These are phyloP conservation scores for Atrina japonica DNA, from an alignment of 2,888 invertebrate species.

Conservation along the genomic window DNA sequence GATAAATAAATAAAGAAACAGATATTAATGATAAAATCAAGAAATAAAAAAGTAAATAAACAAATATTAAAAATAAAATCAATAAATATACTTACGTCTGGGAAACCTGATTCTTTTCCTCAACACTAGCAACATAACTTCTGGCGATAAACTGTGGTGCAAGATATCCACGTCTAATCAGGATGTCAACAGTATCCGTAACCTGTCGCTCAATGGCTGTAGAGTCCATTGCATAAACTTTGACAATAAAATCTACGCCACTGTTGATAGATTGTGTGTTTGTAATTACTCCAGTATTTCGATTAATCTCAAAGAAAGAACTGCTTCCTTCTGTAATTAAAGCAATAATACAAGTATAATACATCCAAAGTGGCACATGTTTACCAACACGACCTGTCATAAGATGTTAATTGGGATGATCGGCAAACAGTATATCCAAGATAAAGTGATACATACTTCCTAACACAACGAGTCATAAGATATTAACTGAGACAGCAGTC, in stretches of 20 bases:
- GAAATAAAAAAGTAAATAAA: background rate
- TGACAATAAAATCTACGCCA: conserved; percentile 9
- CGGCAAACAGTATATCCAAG: too few species aligned
- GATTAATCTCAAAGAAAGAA: conserved; percentile 26
- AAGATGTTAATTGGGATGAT: too few species aligned
- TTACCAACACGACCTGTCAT: too few species aligned
- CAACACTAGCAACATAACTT: conserved; percentile 96
- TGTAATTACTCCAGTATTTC: conserved; percentile 21
- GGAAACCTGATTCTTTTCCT: conserved; percentile 97
- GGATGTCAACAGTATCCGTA: conserved; percentile 84
- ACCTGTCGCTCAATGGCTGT: conserved; percentile 42
- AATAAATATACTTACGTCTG: conserved; percentile 88
- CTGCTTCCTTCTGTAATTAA: conserved; percentile 4
- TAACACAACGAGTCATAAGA: too few species aligned
- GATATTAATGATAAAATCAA: too few species aligned
- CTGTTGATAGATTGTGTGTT: conserved; percentile 18
- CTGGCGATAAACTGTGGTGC: conserved; percentile 98
- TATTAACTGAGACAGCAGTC: too few species aligned
- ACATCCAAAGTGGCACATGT: too few species aligned
- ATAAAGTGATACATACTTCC: too few species aligned
- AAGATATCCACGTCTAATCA: conserved; percentile 96
- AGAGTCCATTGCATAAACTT: conserved; percentile 30
- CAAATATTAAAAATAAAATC: too few species aligned
- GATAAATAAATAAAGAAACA: too few species aligned
- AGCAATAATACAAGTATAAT: background rate